phyloP scores from a whole-genome alignment of 92 coral and sea anemone species.

The Umimayanthus kanabou region DNA sequence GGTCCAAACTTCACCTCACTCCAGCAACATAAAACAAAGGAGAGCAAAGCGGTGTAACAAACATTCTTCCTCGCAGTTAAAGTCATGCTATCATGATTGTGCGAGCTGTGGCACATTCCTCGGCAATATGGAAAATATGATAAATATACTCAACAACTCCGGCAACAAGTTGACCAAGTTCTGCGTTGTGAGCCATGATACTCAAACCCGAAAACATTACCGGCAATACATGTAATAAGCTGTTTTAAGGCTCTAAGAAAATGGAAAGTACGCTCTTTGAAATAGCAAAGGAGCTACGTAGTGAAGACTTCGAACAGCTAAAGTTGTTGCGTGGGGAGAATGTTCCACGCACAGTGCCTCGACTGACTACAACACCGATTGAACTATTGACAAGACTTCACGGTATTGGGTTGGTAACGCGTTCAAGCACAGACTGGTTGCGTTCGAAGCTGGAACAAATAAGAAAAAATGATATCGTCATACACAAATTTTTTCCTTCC shows the following conservation, averaged over 20 bases:
- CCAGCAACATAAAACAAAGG: not conserved
- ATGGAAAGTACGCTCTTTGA: not conserved
- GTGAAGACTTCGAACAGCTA: not conserved
- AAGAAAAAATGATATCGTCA: not conserved
- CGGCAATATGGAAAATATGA: not conserved
- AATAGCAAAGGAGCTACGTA: not conserved
- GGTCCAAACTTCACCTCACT: not conserved
- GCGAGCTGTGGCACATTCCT: not conserved
- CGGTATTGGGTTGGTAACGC: not conserved
- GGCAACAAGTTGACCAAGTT: not conserved
- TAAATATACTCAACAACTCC: not conserved
- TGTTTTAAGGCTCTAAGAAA: not conserved
- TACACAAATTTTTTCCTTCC: not conserved
- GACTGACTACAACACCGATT: not conserved
- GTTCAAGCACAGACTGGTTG: not conserved
- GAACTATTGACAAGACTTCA: not conserved
- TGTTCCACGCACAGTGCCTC: not conserved
- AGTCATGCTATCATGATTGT: not conserved
- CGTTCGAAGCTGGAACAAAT: not conserved
- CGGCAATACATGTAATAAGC: not conserved
- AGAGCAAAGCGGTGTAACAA: not conserved
- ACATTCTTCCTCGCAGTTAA: not conserved
- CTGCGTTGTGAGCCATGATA: not conserved
- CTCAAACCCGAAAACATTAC: not conserved
- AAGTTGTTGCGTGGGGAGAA: not conserved